Base-by-base conservation (phyloP, 2,113 vertebrate species). In the Poicephalus meyeri region DNA sequence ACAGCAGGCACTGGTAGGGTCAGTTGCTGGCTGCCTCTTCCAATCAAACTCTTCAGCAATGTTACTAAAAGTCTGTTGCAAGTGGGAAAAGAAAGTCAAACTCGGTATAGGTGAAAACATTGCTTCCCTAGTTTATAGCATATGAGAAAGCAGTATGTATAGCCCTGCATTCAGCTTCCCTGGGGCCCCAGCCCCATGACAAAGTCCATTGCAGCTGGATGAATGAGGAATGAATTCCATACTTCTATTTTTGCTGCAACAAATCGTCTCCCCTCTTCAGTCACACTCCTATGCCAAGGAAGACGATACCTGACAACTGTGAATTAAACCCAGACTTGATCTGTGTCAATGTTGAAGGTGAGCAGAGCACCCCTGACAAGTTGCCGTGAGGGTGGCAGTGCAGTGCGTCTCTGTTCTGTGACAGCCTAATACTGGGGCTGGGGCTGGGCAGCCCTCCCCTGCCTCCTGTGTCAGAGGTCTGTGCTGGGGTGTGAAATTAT, bases 401-500 rank as follows among this genome's bases (percentile, higher is more conserved):
- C 50, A 25, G 23, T 1, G 1, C 0, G 0, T 28, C 28, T 60
- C 81, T 76, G 39, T 14, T 88, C 66, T n/a, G 39, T 61, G 79
- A 16, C 79, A 77, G 44, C 58, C 52, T 7, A 24, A 64, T 9
- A 11, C 5, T 1, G 8, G 49, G n/a, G 10, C 58, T 77, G 25
- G 50, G 31, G 28, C 58, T 0, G 1, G 65, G 47, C 73, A 86
- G 81, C 88, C 47, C 31, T n/a, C 9, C 21, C 53, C 65, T 60
- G 55, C 23, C 41, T 35, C 25, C 46, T 33, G 76, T 1, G 2
- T 52, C 4, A 4, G 25, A 10, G 37, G 10, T 44, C 37, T 49
- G 16, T 6, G 14, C 8, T 19, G 11, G 50, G 41, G 8, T 0
- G 0, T 49, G 81, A 66, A 39, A 70, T 73, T 21, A 29, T 1